Evolutionary conservation across 2,888 invertebrate genomes (phyloP), one percentile per base, ranked within the genome.

Genomic region (Tiphia femorata): DNA sequence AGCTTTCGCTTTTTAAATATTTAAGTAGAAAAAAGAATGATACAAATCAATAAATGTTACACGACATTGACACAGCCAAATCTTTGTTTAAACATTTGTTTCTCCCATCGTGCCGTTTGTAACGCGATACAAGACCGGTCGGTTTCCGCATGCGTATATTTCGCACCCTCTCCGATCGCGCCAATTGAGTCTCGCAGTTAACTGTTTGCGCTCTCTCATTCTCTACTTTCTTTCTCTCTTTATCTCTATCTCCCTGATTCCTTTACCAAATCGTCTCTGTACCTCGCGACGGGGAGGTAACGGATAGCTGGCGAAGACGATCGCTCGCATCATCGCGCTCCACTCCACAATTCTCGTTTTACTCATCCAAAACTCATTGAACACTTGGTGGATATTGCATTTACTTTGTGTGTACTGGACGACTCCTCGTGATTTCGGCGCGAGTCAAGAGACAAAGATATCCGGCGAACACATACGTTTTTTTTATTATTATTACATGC

Each of bases 331-430:
- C n/a, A n/a, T n/a, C n/a, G 14, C 21, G 38, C 12, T 21, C 29
- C 29, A 12, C 30, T 48, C 46, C 29, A 30, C 27, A 20, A 20
- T 25, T 41, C 21, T 16, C 29, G 27, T 30, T 42, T 44, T 17
- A n/a, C 35, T 21, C 40, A 40, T 37, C 37, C 27, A 21, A 33
- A 72, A 77, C 71, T 64, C 70, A 67, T 65, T 79, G 79, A 79
- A 79, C 79, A 79, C 79, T 78, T 79, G 76, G 79, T 79, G 79
- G 79, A 79, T 79, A 69, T 70, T 64, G 58, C 67, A 48, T 52
- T 46, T 49, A 58, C 56, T n/a, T n/a, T n/a, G 37, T 54, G 67
- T 50, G 64, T 41, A 56, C 62, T 67, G 69, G 67, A 69, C 70
- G 67, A 67, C 42, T 48, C 53, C 49, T 52, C 49, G 56, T 53